These are phyloP conservation scores for Pristis pectinata DNA, from an alignment of 2,797 vertebrate genomes.

Conservation along the genomic window DNA sequence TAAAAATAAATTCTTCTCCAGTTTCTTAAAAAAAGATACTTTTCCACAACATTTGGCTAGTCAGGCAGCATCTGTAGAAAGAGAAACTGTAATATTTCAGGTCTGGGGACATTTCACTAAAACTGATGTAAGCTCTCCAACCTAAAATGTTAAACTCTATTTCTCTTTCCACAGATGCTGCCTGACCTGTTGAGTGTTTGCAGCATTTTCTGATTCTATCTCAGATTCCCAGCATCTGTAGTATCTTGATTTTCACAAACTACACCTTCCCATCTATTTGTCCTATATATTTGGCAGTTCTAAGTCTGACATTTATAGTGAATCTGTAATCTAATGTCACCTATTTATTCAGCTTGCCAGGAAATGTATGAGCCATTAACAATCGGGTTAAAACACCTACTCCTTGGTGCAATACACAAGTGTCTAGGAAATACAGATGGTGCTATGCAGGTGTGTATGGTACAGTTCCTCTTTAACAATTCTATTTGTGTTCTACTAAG, in stretches of 20 bases:
- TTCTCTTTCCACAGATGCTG: too few relatives aligned
- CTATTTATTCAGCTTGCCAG: conserved; percentile 71
- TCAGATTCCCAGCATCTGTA: too few relatives aligned
- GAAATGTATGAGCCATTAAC: conserved; percentile 73
- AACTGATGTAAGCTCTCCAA: too few relatives aligned
- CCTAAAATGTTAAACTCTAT: too few relatives aligned
- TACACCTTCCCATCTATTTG: background rate
- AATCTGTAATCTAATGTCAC: background rate
- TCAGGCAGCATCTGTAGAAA: too few relatives aligned
- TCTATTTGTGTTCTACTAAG: background rate
- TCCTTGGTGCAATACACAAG: conserved; percentile 91
- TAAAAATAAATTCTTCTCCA: background rate
- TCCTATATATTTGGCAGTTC: background rate
- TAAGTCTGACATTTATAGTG: background rate
- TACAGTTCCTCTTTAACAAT: background rate
- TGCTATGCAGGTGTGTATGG: conserved; percentile 74
- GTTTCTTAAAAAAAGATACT: background rate
- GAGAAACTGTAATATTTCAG: too few relatives aligned
- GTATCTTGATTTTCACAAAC: too few relatives aligned
- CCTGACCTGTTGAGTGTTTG: too few relatives aligned
- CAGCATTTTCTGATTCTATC: too few relatives aligned
- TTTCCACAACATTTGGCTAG: background rate
- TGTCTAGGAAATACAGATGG: conserved; percentile 86
- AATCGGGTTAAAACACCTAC: conserved; percentile 80
- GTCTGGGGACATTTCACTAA: too few relatives aligned